Base-by-base conservation (phyloP, 2,888 invertebrate genomes). In the Eristalis pertinax region DNA sequence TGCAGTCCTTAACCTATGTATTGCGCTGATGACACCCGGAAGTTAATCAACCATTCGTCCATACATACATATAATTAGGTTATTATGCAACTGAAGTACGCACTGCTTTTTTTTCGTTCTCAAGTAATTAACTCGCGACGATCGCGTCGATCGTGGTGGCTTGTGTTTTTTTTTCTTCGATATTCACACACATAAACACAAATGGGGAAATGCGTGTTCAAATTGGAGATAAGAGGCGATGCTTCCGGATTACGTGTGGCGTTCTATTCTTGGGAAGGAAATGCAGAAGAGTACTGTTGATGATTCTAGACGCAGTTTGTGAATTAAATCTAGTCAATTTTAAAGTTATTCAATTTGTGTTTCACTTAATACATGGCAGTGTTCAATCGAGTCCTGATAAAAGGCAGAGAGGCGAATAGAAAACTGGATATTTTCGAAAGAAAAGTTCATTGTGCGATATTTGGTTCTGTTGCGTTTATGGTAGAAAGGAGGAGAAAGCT, bases 171-270 rank as follows among this genome's bases (percentile, higher is more conserved):
- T n/a, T 4, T 63, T 11, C 1, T n/a, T n/a, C n/a, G 10, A 38
- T 35, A 19, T 50, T 50, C n/a, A 50, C 50, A 50, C 19, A 50
- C 15, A 4, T n/a, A n/a, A 1, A 15, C 50, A 19, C 7, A 50
- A 19, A 8, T 50, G 19, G 8, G 19, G 38, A 38, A 38, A 38
- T 50, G 50, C 19, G n/a, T 13, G 35, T 5, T 38, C 22, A 1
- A 35, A 29, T 35, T 19, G 26, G 13, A 22, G 62, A 72, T 62
- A 62, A 72, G 62, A 62, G 26, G 43, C 15, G 43, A 62, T 41
- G 62, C 62, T 62, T 72, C 72, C 72, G 72, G 41, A 72, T 62
- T 41, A 41, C 19, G 50, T 50, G 19, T 50, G 50, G n/a, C 50
- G 32, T 50, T 50, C 19, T 22, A 2, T 19, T 50, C 8, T 5